Base-by-base conservation (phyloP, 1,140 invertebrate genomes). In the Caligus rogercresseyi region DNA sequence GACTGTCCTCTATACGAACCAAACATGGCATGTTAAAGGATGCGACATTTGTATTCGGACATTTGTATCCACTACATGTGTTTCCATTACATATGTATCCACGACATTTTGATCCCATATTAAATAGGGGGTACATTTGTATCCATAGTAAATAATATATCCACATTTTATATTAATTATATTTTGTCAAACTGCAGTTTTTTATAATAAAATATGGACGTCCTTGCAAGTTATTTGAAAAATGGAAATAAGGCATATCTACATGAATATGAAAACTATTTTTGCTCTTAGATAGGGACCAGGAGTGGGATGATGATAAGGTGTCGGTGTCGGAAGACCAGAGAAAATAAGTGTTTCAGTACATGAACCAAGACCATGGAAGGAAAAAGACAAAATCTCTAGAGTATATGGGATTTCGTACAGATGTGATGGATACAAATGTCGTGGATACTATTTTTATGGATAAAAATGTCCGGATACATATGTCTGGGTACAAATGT, bases 371-470 rank as follows among this genome's bases (percentile, higher is more conserved):
- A 43, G 31, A 43, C 31, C 31, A 43, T 43, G 31, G 31, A 43
- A 43, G 31, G n/a, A 43, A n/a, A 43, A 43, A n/a, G 31, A 43
- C 31, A 43, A 43, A 43, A 43, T 70, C 69, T 54, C 74, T 74
- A 51, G 81, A n/a, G n/a, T n/a, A n/a, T n/a, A n/a, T n/a, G n/a
- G n/a, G n/a, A n/a, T n/a, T n/a, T n/a, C n/a, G n/a, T n/a, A n/a
- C n/a, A n/a, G n/a, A n/a, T n/a, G n/a, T n/a, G n/a, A n/a, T n/a
- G n/a, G n/a, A n/a, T n/a, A n/a, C n/a, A n/a, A n/a, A n/a, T n/a
- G n/a, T n/a, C n/a, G n/a, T n/a, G n/a, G n/a, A n/a, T n/a, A n/a
- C n/a, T n/a, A n/a, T n/a, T n/a, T n/a, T n/a, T n/a, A n/a, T n/a
- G n/a, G n/a, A n/a, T n/a, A n/a, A n/a, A n/a, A n/a, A n/a, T n/a